Evolutionary conservation across 2,113 vertebrate genomes (phyloP), one percentile per base, ranked within the genome.

Genomic region (Polypterus bichir): DNA sequence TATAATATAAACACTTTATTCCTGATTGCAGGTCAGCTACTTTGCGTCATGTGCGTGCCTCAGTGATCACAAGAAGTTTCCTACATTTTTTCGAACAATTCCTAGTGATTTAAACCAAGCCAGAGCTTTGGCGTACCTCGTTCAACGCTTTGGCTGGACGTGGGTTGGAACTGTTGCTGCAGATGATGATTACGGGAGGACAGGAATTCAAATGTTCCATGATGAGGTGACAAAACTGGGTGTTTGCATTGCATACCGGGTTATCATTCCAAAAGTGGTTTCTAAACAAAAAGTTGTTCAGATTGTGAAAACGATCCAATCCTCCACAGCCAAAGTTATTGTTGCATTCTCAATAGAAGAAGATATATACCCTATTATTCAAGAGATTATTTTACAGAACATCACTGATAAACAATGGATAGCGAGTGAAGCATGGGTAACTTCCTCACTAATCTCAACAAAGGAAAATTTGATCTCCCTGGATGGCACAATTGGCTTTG

Each of bases 361-460:
- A 3, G 62, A 63, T 6, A 56, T 63, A 11, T 48, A 44, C 10
- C 11, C n/a, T 8, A 48, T 63, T 48, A 44, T 63, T 5, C 44
- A 63, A 10, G 62, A 57, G 48, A 5, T 63, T 47, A 49, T 45
- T 27, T 5, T 9, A n/a, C 62, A 57, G 10, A 65, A 65, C 49
- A 27, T 65, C 3, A 60, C 45, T 3, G 63, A 56, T 27, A 49
- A 47, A 44, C 52, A 56, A 49, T 65, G 58, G 63, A 53, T 65
- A 52, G 63, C 52, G 44, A 64, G 63, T 44, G 59, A 65, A 48
- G 64, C 58, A 3, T 65, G 64, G 64, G 11, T 65, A 44, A 65
- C 49, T 7, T 62, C 64, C 2, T 7, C 64, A 9, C n/a, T 48
- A 44, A 10, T 65, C 10, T 44, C 51, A 44, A 54, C 4, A 7